Conservation (phyloP, 2,797 vertebrate species). For the Propithecus deckenii region DNA sequence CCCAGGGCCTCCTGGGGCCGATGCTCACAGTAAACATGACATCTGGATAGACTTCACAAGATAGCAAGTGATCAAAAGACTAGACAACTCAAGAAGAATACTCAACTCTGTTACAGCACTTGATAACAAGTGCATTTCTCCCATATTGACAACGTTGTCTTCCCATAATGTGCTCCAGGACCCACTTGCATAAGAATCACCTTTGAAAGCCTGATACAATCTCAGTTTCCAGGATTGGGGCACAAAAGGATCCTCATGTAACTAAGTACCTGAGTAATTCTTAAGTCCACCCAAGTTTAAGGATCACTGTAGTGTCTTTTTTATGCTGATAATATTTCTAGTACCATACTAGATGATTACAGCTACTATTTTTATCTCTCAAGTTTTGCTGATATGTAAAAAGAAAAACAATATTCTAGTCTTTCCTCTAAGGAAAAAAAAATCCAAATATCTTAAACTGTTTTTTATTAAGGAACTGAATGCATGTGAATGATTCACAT, state of each 20-base stretch:
- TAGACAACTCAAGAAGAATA: neutral
- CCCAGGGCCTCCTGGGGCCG: neutral
- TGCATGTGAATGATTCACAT: neutral
- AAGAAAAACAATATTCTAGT: neutral
- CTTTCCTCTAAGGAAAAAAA: neutral
- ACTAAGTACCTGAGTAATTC: neutral
- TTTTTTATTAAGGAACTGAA: constrained; percentile 18
- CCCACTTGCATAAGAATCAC: neutral
- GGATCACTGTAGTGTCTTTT: neutral
- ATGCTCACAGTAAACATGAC: neutral
- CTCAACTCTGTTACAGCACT: neutral
- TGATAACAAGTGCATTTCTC: neutral
- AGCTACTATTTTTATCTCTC: neutral
- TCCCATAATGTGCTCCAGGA: neutral
- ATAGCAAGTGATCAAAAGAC: neutral
- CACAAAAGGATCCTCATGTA: neutral
- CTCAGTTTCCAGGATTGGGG: neutral
- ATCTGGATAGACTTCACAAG: neutral
- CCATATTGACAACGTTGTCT: neutral
- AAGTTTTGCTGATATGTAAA: neutral
- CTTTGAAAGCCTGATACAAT: neutral
- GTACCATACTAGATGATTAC: neutral
- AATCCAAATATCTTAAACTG: neutral
- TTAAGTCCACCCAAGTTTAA: neutral
- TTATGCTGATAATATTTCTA: neutral